Evolutionary conservation across 1,140 invertebrate genomes (phyloP).

Genomic region (Atta cephalotes): DNA sequence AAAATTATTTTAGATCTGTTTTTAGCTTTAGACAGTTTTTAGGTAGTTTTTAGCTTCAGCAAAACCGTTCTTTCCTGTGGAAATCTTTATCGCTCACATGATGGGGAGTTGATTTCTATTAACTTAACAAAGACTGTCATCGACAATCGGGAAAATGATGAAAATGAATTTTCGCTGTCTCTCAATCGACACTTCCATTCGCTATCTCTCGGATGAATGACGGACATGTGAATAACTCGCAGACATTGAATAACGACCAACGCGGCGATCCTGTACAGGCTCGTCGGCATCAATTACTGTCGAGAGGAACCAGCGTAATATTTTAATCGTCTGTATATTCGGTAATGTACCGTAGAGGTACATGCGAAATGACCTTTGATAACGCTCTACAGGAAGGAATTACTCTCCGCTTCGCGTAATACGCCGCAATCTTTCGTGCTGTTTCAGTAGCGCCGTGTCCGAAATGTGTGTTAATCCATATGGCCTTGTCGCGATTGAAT

Average conservation of each 20-base stretch:
- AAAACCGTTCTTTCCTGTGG: no score
- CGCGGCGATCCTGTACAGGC: slow-evolving; percentile 31
- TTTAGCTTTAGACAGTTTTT: no score
- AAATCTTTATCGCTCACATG: neutral
- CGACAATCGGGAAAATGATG: slow-evolving; percentile 28
- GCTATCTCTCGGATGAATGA: slow-evolving; percentile 52
- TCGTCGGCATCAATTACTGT: slow-evolving; percentile 51
- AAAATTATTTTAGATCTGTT: no score
- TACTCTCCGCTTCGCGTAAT: slow-evolving; percentile 5
- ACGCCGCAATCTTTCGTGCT: neutral
- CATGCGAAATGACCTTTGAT: slow-evolving; percentile 28
- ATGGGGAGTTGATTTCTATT: neutral
- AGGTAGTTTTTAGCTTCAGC: no score
- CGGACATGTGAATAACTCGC: slow-evolving; percentile 52
- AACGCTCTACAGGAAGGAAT: slow-evolving; percentile 9
- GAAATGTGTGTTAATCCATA: slow-evolving; percentile 21
- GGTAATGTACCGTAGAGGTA: neutral
- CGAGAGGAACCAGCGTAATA: slow-evolving; percentile 42
- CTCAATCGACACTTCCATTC: neutral
- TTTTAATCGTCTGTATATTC: slow-evolving; percentile 57
- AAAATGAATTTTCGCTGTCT: slow-evolving; percentile 4
- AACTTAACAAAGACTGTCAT: neutral
- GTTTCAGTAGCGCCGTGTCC: neutral
- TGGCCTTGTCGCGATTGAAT: slow-evolving; percentile 2
- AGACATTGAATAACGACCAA: slow-evolving; percentile 65